These are phyloP conservation scores for Xiphorhynchus elegans DNA, from an alignment of 2,113 vertebrate genomes.

Conservation along the genomic window DNA sequence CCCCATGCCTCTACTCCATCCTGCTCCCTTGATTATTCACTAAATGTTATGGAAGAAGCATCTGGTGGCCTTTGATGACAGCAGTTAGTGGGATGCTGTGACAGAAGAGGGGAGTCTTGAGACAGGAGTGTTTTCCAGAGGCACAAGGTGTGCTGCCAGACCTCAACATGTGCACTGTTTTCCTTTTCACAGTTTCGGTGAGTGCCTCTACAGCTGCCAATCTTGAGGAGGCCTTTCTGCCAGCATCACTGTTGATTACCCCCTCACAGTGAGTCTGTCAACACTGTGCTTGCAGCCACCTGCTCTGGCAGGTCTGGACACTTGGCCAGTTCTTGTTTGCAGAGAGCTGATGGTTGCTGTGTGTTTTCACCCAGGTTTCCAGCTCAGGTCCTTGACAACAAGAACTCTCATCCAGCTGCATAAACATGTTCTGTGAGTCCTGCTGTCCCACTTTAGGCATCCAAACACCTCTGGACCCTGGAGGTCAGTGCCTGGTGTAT, in stretches of 20 bases:
- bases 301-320: neutral
- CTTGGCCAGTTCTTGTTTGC: neutral
- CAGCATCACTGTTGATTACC: neutral
- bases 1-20: neutral
- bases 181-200: neutral
- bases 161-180: rapidly evolving
- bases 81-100: neutral
- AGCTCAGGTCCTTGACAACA: neutral
- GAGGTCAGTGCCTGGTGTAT: neutral
- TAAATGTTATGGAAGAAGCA: neutral
- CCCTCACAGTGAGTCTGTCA: neutral
- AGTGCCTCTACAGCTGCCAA: neutral
- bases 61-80: conserved; percentile 10
- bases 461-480: neutral
- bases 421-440: neutral
- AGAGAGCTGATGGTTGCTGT: neutral
- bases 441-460: neutral
- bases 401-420: neutral
- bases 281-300: neutral
- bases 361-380: neutral
- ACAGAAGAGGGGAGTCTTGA: neutral
- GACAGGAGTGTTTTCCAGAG: neutral
- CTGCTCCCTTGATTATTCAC: neutral
- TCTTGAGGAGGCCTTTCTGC: neutral
- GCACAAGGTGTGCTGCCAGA: neutral